A percentile compares a stretch with the other conserved stretches of the same genome.
Evolutionary conservation across 2,888 invertebrate genomes (phyloP).

Genomic region (Drosophila mercatorum): DNA sequence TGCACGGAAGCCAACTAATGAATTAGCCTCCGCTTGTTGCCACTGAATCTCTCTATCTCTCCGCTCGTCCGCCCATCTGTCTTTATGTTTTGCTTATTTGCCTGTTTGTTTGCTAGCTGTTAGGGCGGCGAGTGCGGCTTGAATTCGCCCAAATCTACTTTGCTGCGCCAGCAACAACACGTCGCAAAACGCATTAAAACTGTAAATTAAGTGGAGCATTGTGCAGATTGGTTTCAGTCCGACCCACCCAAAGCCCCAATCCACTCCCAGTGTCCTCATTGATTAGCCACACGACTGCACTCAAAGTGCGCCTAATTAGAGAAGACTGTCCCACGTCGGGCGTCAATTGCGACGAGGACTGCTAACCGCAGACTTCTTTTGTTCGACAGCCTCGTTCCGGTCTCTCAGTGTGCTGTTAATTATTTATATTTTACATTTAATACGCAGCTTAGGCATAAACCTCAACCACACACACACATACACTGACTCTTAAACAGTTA

Average conservation of each 20-base stretch:
- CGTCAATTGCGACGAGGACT: slow-evolving; percentile 39
- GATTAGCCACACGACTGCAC: slow-evolving; percentile 65
- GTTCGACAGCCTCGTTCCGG: slow-evolving; percentile 21
- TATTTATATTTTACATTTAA: slow-evolving; percentile 80
- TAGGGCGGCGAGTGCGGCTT: slow-evolving; percentile 9
- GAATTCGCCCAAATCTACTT: slow-evolving; percentile 50
- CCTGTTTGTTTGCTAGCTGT: slow-evolving; percentile 26
- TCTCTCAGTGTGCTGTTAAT: slow-evolving; percentile 64
- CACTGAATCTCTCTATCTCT: slow-evolving; percentile 27
- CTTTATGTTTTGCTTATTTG: slow-evolving; percentile 44
- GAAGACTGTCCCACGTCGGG: slow-evolving; percentile 41
- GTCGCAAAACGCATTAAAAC: slow-evolving; percentile 77
- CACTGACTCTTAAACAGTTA: slow-evolving; percentile 23
- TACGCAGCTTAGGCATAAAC: slow-evolving; percentile 69
- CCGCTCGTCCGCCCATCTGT: not conserved
- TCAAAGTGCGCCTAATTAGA: slow-evolving; percentile 63
- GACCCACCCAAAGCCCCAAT: not conserved
- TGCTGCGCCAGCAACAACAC: slow-evolving; percentile 62
- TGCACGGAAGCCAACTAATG: slow-evolving; percentile 59
- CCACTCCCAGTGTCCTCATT: slow-evolving; percentile 28
- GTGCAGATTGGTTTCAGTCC: slow-evolving; percentile 44
- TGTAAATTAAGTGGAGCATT: slow-evolving; percentile 76
- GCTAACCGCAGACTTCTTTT: slow-evolving; percentile 48
- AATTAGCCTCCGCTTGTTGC: slow-evolving; percentile 60
- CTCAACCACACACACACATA: slow-evolving; percentile 2